phyloP scores from a whole-genome alignment of 1,140 invertebrate species.

The Uloborus diversus region DNA sequence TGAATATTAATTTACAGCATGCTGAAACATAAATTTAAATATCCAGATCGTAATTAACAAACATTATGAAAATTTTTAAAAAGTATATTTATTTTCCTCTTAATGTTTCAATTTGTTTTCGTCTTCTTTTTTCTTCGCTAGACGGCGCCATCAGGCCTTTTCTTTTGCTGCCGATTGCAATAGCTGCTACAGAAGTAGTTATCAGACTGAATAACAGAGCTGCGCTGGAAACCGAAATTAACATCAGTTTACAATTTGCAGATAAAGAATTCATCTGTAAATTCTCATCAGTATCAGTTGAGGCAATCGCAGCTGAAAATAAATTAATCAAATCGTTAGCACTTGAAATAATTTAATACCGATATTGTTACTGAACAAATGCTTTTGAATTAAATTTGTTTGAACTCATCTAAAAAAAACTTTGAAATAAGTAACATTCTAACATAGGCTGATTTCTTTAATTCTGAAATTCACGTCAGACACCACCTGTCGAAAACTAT shows the following conservation, averaged over 20 bases:
- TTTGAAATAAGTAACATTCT: no score
- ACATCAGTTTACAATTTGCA: not conserved
- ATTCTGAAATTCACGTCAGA: no score
- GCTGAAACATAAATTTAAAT: no score
- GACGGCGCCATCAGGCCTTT: conserved; percentile 5
- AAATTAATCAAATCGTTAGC: no score
- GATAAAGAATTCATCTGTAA: not conserved
- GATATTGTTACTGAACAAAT: no score
- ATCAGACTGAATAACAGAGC: conserved; percentile 22
- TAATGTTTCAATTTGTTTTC: not conserved
- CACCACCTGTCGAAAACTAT: no score
- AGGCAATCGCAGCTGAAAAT: not conserved
- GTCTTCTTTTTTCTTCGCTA: not conserved
- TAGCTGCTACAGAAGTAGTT: conserved; percentile 14
- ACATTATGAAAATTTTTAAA: no score
- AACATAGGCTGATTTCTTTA: no score
- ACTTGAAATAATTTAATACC: no score
- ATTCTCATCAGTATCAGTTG: not conserved
- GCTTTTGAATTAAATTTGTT: no score
- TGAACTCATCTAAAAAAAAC: no score
- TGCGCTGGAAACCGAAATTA: conserved; percentile 10
- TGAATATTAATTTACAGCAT: not conserved
- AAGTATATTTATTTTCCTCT: not conserved
- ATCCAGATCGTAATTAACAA: no score
- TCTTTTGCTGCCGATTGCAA: conserved; percentile 19